phyloP scores from a whole-genome alignment of 2,113 vertebrate genomes.

The Mesocricetus auratus region DNA sequence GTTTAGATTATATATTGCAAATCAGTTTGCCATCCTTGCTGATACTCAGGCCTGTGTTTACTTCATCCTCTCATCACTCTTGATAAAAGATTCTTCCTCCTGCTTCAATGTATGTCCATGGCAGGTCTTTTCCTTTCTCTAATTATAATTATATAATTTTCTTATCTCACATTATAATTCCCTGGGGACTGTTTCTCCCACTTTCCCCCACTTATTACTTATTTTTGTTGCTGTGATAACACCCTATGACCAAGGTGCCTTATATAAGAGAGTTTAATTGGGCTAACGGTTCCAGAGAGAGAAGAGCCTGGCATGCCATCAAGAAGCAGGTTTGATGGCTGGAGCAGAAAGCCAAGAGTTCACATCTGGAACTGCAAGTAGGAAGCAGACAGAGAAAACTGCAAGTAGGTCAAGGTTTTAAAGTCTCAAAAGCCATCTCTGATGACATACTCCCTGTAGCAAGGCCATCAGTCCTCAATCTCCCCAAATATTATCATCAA shows the following conservation, averaged over 20 bases:
- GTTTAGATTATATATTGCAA: not conserved
- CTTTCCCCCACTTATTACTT: rapidly evolving
- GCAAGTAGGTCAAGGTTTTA: not conserved
- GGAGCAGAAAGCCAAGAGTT: not conserved
- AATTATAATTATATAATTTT: too few species aligned
- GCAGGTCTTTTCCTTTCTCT: not conserved
- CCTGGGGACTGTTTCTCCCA: rapidly evolving
- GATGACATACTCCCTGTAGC: not conserved
- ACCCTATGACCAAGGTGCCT: not conserved
- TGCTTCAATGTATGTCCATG: not conserved
- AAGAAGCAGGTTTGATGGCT: not conserved
- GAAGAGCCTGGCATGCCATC: too few species aligned
- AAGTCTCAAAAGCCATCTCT: not conserved
- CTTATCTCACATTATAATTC: too few species aligned
- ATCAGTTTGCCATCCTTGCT: not conserved
- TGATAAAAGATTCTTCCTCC: not conserved
- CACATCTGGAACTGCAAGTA: not conserved
- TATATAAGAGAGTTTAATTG: too few species aligned
- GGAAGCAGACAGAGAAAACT: not conserved
- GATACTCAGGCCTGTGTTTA: not conserved
- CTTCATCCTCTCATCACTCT: rapidly evolving
- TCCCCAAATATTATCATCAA: not conserved
- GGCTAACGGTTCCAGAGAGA: not conserved
- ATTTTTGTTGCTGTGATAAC: not conserved
- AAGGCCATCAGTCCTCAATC: not conserved